These are phyloP conservation scores for Listronotus bonariensis DNA, from an alignment of 1,140 invertebrate genomes.

Conservation along the genomic window DNA sequence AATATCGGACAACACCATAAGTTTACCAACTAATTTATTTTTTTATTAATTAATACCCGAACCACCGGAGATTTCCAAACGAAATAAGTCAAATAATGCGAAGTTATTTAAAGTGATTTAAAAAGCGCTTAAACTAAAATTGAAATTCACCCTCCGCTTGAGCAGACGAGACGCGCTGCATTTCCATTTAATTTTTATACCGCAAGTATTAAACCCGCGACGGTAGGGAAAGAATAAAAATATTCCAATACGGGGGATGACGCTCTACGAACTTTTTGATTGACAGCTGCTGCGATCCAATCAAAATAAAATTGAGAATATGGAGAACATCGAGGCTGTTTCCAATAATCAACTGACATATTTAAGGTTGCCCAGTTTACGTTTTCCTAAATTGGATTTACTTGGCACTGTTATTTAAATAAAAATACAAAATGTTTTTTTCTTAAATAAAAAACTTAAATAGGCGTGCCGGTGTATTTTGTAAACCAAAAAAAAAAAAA, in stretches of 20 bases:
- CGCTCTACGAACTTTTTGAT: constrained; percentile 57
- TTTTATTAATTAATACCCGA: constrained; percentile 10
- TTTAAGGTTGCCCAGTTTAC: no score
- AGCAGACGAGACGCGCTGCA: constrained; percentile 36
- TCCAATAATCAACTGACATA: no score
- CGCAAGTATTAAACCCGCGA: constrained; percentile 46
- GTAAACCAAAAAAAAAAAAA: no score
- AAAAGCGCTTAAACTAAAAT: constrained; percentile 56
- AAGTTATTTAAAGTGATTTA: constrained; percentile 50
- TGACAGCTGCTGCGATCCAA: constrained; percentile 66
- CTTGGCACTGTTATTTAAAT: no score
- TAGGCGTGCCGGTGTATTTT: no score
- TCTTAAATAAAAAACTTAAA: no score
- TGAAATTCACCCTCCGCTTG: constrained; percentile 51
- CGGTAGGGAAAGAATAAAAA: constrained; percentile 50
- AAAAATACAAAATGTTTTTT: no score
- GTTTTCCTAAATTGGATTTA: no score
- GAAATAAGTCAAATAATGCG: constrained; percentile 35
- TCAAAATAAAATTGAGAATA: constrained; percentile 55
- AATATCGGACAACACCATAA: no score
- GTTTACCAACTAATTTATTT: constrained; percentile 29
- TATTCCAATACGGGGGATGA: constrained; percentile 51
- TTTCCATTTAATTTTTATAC: constrained; percentile 55
- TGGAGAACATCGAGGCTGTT: constrained; percentile 60
- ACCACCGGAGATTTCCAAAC: constrained; percentile 19